Conservation (phyloP, 2,113 vertebrate species). For the Psittacula cyanocephala region DNA sequence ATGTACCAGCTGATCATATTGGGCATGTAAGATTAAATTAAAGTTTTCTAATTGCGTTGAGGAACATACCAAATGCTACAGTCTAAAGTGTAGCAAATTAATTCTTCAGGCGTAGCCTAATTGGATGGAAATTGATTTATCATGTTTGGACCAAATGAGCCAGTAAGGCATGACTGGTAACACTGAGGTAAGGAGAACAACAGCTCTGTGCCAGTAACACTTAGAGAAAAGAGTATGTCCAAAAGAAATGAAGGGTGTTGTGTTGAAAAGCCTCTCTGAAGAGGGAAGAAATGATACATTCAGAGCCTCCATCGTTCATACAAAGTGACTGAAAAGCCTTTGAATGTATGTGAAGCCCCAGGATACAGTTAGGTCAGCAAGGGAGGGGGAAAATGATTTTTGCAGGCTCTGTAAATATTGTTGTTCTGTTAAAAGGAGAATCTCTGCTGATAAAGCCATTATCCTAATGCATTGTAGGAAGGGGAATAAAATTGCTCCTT, state of each 20-base stretch:
- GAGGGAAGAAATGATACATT: background rate
- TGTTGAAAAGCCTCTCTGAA: background rate
- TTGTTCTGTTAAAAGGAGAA: background rate
- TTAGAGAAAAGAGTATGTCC: background rate
- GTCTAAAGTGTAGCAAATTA: conserved; percentile 63
- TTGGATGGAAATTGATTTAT: conserved; percentile 72
- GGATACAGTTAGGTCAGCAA: background rate
- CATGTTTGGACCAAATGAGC: conserved; percentile 64
- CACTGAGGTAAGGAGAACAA: conserved; percentile 20
- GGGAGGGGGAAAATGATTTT: background rate
- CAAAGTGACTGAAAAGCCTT: conserved; percentile 8
- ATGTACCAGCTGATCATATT: conserved; percentile 43
- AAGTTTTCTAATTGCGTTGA: conserved; percentile 61
- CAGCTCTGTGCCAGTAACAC: background rate
- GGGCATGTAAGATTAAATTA: conserved; percentile 69
- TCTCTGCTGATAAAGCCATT: background rate
- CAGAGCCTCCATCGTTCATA: background rate
- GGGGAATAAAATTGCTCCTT: background rate
- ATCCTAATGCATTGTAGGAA: background rate
- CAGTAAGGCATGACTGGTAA: conserved; percentile 44
- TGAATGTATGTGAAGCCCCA: background rate
- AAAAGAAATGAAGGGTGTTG: background rate
- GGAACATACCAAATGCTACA: conserved; percentile 57
- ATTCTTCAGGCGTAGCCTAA: conserved; percentile 66
- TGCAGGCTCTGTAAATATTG: conserved; percentile 35